Conservation (phyloP, 92 coral and sea anemone species). For the Plumapathes pennacea region DNA sequence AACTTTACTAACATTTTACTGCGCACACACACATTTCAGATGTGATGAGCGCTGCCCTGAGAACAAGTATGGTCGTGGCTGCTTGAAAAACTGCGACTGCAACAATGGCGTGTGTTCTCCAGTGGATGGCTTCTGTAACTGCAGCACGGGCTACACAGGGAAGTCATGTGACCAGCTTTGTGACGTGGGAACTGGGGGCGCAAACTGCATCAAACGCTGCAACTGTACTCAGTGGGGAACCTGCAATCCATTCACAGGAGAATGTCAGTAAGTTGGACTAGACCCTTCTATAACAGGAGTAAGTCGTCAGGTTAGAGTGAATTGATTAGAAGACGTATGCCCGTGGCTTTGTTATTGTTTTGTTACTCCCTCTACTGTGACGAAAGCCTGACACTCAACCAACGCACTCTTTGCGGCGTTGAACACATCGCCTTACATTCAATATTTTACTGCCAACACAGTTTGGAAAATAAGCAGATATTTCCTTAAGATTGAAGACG, state of each 20-base stretch:
- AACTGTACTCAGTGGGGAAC: constrained; percentile 78
- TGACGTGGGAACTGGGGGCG: constrained; percentile 57
- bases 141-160: constrained; percentile 85
- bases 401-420: too few species aligned
- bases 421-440: too few species aligned
- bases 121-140: constrained; percentile 78
- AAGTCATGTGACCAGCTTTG: constrained; percentile 67
- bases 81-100: constrained; percentile 62
- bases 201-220: constrained; percentile 61
- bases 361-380: too few species aligned
- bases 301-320: too few species aligned
- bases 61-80: constrained; percentile 57
- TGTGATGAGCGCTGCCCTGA: constrained; percentile 56
- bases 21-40: constrained; percentile 12
- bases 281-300: too few species aligned
- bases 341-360: too few species aligned
- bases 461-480: too few species aligned
- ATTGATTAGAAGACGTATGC: too few species aligned
- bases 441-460: too few species aligned
- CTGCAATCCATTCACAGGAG: constrained; percentile 89
- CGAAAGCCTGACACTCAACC: too few species aligned
- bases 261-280: constrained; percentile 84
- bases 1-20: too few species aligned
- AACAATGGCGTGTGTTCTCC: constrained; percentile 71
- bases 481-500: too few species aligned